Evolutionary conservation across 2,888 invertebrate species (phyloP), one percentile per base, ranked within the genome.

Genomic region (Gandaritis pyraliata): DNA sequence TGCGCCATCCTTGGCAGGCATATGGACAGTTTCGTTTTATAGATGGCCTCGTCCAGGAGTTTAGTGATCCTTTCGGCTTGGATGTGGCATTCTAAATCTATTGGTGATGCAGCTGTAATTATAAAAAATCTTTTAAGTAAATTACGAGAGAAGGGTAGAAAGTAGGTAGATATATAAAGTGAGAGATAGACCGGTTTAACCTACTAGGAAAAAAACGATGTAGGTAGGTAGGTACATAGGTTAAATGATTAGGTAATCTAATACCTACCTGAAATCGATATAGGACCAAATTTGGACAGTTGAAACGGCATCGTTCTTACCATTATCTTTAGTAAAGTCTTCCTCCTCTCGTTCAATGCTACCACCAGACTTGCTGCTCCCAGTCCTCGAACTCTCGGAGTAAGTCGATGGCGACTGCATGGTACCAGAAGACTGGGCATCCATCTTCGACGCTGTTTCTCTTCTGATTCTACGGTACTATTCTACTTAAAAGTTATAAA

Each of bases 41-140:
- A 84, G 1, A 93, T 80, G 0, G 89, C 81, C 53, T 89, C 92
- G 53, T 92, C 87, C 4, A 94, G 70, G 43, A 94, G 90, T 69
- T 90, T 89, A 0, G 92, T 86, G 45, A 94, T 88, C 18, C 94
- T 83, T 59, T 93, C 93, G 2, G 90, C 85, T 79, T 94, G 93
- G 51, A 94, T 69, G 15, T 58, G 47, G 43, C 66, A 64, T 49
- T 69, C 68, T 43, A 69, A 23, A 18, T 69, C 68, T 8, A 69
- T 36, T 11, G 68, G 68, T 0, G 68, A 69, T 46, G 62, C 62
- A 7, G 62, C 68, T 69, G 58, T 29, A 55, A 52, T 10, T 0
- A 8, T 13, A 5, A 33, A 33, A 10, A 29, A 29, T 4, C 29
- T 4, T 29, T 2, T 6, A 29, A 29, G 29, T 4, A 29, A 4